Evolutionary conservation across 1,140 invertebrate genomes (phyloP), one percentile per base, ranked within the genome.

Genomic region (Lasaia peninsularis): DNA sequence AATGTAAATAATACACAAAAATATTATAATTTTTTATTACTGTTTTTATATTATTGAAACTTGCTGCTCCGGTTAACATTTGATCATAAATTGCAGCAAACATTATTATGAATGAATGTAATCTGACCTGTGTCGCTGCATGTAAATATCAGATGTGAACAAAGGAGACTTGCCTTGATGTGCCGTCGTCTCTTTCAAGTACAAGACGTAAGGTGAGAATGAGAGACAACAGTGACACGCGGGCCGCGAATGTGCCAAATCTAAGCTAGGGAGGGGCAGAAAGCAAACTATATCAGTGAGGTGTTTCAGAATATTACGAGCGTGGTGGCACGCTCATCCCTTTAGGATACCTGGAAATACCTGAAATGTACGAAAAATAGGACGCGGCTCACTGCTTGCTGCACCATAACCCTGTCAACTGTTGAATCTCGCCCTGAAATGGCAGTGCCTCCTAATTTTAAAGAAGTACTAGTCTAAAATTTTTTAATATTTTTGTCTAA

Each of bases 201-300:
- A 89, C 88, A 87, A 90, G 87, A 87, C 85, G 86, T 87, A 86
- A 86, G 78, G 80, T 88, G 89, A 90, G 84, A 88, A 87, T 88
- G 87, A 90, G 88, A 89, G 87, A 89, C 86, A 90, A 89, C 86
- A 90, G 86, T 88, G 86, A 88, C 85, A 89, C 86, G 88, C 86
- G 82, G 85, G 89, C 86, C 86, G 84, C 81, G 75, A 84, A 86
- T 87, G 82, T 90, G 88, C 89, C 89, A 89, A 84, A 90, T 90
- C 89, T 90, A 90, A 76, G 89, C 89, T 90, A 90, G 84, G 87
- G 83, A 89, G 84, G 85, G 89, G 89, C 89, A 90, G 77, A 90
- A 90, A 90, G 89, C 89, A 90, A 84, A 89, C 88, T 86, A 79
- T 84, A 87, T 90, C 83, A 90, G 86, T 90, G 80, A 88, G 75